Percentiles rank a stretch among this genome's conserved stretches.
These are phyloP conservation scores for Geophilus truncorum DNA, from an alignment of 2,888 invertebrate genomes.

Conservation along the genomic window DNA sequence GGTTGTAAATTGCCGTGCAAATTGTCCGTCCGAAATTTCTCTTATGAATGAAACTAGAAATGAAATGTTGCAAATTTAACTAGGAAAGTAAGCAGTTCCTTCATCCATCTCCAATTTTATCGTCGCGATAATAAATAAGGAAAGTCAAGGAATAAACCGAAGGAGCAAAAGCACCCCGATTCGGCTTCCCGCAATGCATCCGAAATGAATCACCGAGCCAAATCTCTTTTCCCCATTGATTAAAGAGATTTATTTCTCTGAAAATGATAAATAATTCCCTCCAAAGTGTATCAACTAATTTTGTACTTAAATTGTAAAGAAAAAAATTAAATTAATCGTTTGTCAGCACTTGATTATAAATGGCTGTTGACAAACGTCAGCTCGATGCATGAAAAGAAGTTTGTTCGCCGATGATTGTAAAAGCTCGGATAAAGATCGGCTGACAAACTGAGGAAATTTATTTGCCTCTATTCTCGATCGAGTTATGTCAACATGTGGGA, in stretches of 20 bases:
- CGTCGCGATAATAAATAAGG: not conserved
- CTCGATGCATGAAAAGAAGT: not conserved
- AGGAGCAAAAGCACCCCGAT: not conserved
- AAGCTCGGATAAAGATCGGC: not conserved
- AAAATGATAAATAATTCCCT: not conserved
- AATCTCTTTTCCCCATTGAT: not conserved
- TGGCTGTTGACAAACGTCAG: not conserved
- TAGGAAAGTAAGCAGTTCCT: not conserved
- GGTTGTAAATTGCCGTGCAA: not conserved
- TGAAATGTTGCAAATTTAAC: not conserved
- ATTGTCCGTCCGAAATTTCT: not conserved
- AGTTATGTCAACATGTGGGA: not conserved
- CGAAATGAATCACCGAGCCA: not conserved
- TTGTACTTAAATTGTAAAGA: not conserved
- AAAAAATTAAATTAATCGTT: not conserved
- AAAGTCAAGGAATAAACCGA: not conserved
- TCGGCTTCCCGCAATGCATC: slow-evolving; percentile 8
- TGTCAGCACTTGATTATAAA: not conserved
- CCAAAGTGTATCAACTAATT: not conserved
- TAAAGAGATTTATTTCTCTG: not conserved
- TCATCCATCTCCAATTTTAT: not conserved
- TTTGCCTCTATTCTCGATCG: not conserved
- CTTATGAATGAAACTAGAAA: not conserved
- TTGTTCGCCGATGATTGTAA: not conserved
- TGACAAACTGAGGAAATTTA: not conserved